These are phyloP conservation scores for Pelmatolapia mariae DNA, from an alignment of 2,113 vertebrate species.

Conservation along the genomic window DNA sequence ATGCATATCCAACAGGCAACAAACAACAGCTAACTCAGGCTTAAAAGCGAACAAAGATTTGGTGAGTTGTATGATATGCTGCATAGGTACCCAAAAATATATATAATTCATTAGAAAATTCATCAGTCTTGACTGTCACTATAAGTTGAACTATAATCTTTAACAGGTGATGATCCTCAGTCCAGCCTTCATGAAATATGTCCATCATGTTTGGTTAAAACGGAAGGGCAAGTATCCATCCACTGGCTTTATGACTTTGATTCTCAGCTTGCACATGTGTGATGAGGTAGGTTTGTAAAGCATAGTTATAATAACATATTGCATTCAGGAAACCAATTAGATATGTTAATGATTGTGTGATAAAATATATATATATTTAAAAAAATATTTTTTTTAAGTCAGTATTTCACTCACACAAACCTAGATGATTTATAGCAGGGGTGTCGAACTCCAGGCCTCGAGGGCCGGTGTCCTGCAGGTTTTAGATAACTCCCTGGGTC, in stretches of 20 bases:
- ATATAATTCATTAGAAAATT: not conserved
- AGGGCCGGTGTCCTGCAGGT: not conserved
- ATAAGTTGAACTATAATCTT: not conserved
- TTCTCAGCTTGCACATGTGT: constrained; percentile 23
- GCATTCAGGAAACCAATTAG: not conserved
- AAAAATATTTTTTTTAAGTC: not conserved
- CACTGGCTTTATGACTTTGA: constrained; percentile 24
- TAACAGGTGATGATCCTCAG: constrained; percentile 32
- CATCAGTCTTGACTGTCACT: not conserved
- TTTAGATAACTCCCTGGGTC: no score
- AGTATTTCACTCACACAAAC: no score
- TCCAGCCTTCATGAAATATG: constrained; percentile 33
- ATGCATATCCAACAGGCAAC: not conserved
- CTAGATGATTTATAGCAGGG: not conserved
- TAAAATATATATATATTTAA: not conserved
- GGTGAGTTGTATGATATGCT: not conserved
- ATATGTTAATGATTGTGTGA: not conserved
- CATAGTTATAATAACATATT: not conserved
- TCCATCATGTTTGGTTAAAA: not conserved
- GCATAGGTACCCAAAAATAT: not conserved
- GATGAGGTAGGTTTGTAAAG: constrained; percentile 16
- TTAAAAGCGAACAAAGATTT: not conserved
- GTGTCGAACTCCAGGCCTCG: not conserved
- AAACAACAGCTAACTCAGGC: not conserved
- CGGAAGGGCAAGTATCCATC: constrained; percentile 2